Evolutionary conservation across 2,888 invertebrate genomes (phyloP), one percentile per base, ranked within the genome.

Genomic region (Hypomecis atomaria): DNA sequence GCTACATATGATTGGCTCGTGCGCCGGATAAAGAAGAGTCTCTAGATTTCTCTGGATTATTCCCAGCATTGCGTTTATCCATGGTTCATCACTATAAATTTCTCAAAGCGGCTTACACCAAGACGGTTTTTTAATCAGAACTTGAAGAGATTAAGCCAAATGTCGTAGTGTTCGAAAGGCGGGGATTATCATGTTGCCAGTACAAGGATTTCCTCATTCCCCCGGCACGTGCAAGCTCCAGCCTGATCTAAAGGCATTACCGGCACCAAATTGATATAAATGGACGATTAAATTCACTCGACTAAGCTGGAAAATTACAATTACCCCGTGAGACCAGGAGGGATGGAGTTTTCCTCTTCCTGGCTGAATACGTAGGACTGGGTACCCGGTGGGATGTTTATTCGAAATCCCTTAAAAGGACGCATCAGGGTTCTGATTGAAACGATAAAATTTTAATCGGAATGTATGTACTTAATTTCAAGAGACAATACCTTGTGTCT

Each of bases 231-330:
- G 52, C 36, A 36, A 54, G 42, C 40, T 8, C 45, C 40, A 33
- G 33, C 40, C 54, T 23, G 47, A 52, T 62, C 56, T 38, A 43
- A 53, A 62, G 37, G 59, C 52, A 66, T 62, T 66, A 62, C 52
- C 33, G 59, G 37, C 42, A 53, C 43, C 58, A 62, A 66, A 66
- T 62, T 66, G 66, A 66, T 62, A 66, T 62, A 66, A 66, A 66
- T 62, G 66, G 59, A 23, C 66, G 66, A 62, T 66, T 66, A 62
- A 66, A 59, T 66, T 66, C 66, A 62, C 56, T 53, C 66, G 59
- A 48, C 47, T 62, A 59, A 66, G 62, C 62, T 56, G 66, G 59
- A 59, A 66, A 66, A 66, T 66, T 62, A 59, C 59, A 66, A 62
- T 62, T 59, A 62, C 62, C 61, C 61, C 47, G 61, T 34, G 52